Conservation (phyloP, 2,888 invertebrate genomes). For the Pharmacophagus antenor region DNA sequence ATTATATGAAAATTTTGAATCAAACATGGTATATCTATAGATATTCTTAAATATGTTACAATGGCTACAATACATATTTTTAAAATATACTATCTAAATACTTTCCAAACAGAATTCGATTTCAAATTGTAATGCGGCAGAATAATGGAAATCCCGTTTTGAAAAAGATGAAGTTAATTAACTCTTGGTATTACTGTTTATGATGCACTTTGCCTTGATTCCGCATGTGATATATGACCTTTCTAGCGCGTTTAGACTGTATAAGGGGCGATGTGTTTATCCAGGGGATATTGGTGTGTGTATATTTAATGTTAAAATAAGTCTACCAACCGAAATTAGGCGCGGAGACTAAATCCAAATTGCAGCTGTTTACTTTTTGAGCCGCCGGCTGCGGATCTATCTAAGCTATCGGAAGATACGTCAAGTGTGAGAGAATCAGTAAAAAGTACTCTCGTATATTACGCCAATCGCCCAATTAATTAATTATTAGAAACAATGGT, state of each 20-base stretch:
- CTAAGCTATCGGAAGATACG: constrained; percentile 34
- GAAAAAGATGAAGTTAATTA: constrained; percentile 31
- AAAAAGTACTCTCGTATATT: background rate
- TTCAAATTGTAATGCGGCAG: constrained; percentile 48
- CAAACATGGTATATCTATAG: background rate
- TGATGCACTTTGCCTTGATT: constrained; percentile 42
- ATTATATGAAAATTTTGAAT: too few species aligned
- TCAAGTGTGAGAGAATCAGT: constrained; percentile 23
- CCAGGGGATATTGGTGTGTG: constrained; percentile 74
- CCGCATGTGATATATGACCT: constrained; percentile 48
- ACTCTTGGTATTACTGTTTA: constrained; percentile 42
- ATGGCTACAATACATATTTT: constrained; percentile 1
- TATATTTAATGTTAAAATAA: constrained; percentile 80
- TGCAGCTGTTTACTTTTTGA: constrained; percentile 68
- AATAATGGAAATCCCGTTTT: constrained; percentile 50
- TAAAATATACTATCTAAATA: constrained; percentile 23
- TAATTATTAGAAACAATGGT: background rate
- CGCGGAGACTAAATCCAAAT: constrained; percentile 75
- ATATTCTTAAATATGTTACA: background rate
- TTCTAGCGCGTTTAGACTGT: constrained; percentile 55
- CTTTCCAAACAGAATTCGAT: constrained; percentile 39
- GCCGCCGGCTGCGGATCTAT: constrained; percentile 39
- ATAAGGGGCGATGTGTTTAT: constrained; percentile 76
- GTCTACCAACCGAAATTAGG: constrained; percentile 77
- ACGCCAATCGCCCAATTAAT: background rate